Percentiles rank a stretch among this genome's conserved stretches.
These are phyloP conservation scores for Drosophila parvula DNA, from an alignment of 1,140 invertebrate species.

Conservation along the genomic window DNA sequence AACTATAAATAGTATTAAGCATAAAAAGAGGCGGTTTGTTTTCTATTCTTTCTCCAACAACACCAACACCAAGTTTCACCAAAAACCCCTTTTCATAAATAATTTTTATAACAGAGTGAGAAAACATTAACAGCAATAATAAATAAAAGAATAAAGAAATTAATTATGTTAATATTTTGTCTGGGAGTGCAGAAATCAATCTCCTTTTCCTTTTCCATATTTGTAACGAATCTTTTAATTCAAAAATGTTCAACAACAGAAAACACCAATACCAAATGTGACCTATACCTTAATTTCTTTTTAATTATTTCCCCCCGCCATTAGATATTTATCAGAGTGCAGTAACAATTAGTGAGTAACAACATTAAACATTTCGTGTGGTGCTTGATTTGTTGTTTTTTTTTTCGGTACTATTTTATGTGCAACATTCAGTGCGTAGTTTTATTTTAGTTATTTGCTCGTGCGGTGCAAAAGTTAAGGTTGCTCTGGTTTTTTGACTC, in stretches of 20 bases:
- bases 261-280: neutral
- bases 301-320: neutral
- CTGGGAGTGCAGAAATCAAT: neutral
- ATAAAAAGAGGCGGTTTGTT: neutral
- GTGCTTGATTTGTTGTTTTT: slow-evolving; percentile 2
- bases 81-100: neutral
- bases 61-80: neutral
- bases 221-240: neutral
- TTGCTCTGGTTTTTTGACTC: neutral
- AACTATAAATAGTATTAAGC: neutral
- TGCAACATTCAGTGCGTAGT: slow-evolving; percentile 17
- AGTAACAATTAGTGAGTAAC: slow-evolving; percentile 17
- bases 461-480: slow-evolving; percentile 60
- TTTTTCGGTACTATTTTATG: slow-evolving; percentile 8
- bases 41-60: neutral
- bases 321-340: slow-evolving; percentile 10
- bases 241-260: neutral
- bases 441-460: slow-evolving; percentile 11
- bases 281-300: neutral
- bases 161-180: too few relatives aligned
- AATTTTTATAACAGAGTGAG: too few relatives aligned
- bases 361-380: neutral
- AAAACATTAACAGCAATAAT: neutral
- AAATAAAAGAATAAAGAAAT: too few relatives aligned
- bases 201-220: neutral